Evolutionary conservation across 1,140 invertebrate genomes (phyloP).

Genomic region (Drosophila equinoxialis): DNA sequence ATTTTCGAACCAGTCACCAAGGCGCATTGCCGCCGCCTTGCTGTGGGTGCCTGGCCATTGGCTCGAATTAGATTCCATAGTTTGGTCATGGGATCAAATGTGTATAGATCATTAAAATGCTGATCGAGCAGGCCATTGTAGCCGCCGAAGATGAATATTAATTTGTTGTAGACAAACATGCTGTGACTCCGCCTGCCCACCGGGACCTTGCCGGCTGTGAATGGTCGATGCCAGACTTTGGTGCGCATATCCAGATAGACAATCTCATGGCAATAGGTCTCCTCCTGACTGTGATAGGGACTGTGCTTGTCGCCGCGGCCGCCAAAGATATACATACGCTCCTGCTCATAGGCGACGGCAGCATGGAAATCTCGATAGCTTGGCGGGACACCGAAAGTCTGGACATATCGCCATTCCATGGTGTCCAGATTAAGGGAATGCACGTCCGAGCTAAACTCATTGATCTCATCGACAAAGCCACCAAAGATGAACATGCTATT

Average conservation of each 20-base stretch:
- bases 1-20: constrained; percentile 88
- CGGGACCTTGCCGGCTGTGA: constrained; percentile 85
- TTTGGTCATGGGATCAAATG: constrained; percentile 87
- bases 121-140: constrained; percentile 89
- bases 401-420: constrained; percentile 88
- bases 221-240: constrained; percentile 87
- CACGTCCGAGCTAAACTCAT: constrained; percentile 91
- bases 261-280: constrained; percentile 91
- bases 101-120: constrained; percentile 93
- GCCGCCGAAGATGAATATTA: constrained; percentile 94
- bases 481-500: constrained; percentile 96
- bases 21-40: constrained; percentile 91
- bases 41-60: constrained; percentile 86
- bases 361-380: constrained; percentile 94
- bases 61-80: constrained; percentile 87
- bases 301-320: constrained; percentile 89
- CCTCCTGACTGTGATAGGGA: constrained; percentile 87
- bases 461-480: constrained; percentile 91
- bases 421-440: constrained; percentile 90
- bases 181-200: constrained; percentile 93
- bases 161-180: constrained; percentile 90
- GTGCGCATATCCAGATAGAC: constrained; percentile 89
- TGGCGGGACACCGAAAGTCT: constrained; percentile 86
- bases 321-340: constrained; percentile 93
- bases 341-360: constrained; percentile 87